A percentile compares a stretch with the other conserved stretches of the same genome.
Conservation (phyloP, 2,113 vertebrate genomes). For the Ramphastos sulfuratus region DNA sequence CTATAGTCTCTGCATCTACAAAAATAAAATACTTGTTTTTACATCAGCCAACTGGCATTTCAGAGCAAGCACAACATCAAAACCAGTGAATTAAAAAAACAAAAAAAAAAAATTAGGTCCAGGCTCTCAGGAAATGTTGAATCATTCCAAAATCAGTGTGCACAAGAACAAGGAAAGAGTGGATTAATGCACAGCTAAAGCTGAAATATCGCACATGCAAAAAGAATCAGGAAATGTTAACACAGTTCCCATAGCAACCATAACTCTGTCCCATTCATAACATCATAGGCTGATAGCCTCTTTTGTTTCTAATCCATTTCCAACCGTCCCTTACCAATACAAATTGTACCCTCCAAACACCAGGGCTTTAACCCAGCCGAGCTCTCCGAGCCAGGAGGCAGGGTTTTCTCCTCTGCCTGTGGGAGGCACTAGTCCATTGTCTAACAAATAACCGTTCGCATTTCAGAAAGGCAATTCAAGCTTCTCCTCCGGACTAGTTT, state of each 20-base stretch:
- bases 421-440: slow-evolving; percentile 38
- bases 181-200: slow-evolving; percentile 59
- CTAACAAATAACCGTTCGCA: not conserved
- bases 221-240: slow-evolving; percentile 70
- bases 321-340: slow-evolving; percentile 1
- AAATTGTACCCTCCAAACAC: not conserved
- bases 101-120: not conserved
- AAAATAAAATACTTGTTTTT: slow-evolving; percentile 42
- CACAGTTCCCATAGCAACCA: slow-evolving; percentile 77
- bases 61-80: not conserved
- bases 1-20: slow-evolving; percentile 85
- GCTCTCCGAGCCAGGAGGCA: not conserved
- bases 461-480: not conserved
- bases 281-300: slow-evolving; percentile 27
- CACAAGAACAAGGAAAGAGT: slow-evolving; percentile 68
- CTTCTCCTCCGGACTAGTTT: not conserved
- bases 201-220: slow-evolving; percentile 60
- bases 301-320: slow-evolving; percentile 25
- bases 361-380: not conserved
- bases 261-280: slow-evolving; percentile 67
- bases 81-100: not conserved
- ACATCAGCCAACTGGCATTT: slow-evolving; percentile 3
- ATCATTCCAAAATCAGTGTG: slow-evolving; percentile 53
- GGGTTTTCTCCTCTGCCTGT: slow-evolving; percentile 40
- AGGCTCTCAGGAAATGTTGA: slow-evolving; percentile 63